These are phyloP conservation scores for Stigmatopora argus DNA, from an alignment of 2,113 vertebrate genomes.

Conservation along the genomic window DNA sequence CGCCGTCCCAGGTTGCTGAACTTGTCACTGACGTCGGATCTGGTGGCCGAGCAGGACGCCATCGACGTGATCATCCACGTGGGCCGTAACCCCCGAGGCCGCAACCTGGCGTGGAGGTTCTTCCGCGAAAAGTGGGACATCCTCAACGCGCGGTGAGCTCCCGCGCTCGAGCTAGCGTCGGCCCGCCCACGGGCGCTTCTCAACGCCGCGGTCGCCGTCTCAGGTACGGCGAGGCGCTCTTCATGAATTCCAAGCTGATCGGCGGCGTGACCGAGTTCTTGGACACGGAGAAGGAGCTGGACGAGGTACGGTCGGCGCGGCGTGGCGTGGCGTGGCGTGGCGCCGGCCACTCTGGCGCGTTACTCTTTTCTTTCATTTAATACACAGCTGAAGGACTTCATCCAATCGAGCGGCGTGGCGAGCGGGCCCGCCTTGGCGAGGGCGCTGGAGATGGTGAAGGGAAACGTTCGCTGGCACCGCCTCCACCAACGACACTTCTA, in stretches of 20 bases:
- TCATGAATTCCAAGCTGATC: slow-evolving; percentile 97
- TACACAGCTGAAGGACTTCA: slow-evolving; percentile 85
- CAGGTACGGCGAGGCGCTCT: slow-evolving; percentile 95
- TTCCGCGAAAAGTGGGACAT: slow-evolving; percentile 95
- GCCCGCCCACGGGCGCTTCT: neutral
- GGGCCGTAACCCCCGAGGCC: slow-evolving; percentile 89
- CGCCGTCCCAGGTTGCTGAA: slow-evolving; percentile 79
- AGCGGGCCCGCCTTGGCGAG: slow-evolving; percentile 79
- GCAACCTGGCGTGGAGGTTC: slow-evolving; percentile 92
- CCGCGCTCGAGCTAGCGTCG: no score
- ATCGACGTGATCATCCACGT: slow-evolving; percentile 96
- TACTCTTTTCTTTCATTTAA: no score
- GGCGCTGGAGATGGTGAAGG: slow-evolving; percentile 90
- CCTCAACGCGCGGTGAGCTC: slow-evolving; percentile 84
- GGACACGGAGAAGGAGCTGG: slow-evolving; percentile 86
- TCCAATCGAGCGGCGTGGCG: slow-evolving; percentile 78
- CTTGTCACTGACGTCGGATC: slow-evolving; percentile 89
- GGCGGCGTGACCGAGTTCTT: slow-evolving; percentile 96
- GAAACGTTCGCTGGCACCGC: slow-evolving; percentile 90
- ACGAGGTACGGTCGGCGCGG: slow-evolving; percentile 73
- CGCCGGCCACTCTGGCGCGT: no score
- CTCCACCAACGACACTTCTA: slow-evolving; percentile 88
- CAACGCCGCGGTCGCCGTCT: neutral
- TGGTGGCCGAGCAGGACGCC: slow-evolving; percentile 92
- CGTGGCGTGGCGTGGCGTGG: neutral